phyloP scores from a whole-genome alignment of 1,140 invertebrate genomes.

The Agraylea sexmaculata region DNA sequence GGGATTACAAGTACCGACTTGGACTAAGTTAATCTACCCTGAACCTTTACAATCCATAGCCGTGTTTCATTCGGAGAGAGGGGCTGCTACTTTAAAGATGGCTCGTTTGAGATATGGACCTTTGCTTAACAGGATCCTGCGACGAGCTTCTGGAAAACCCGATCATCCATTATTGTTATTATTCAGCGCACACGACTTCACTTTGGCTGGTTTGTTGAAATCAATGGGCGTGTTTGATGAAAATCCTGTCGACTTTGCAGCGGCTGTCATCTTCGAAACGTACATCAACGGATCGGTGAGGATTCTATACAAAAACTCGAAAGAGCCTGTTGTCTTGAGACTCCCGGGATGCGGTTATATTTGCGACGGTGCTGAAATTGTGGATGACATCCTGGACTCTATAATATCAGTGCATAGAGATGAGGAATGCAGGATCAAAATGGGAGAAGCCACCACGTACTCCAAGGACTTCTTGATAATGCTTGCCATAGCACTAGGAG shows the following conservation, averaged over 20 bases:
- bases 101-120: conserved; percentile 11
- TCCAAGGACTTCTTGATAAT: not conserved
- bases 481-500: conserved; percentile 6
- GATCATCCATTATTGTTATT: not conserved
- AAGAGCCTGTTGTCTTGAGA: not conserved
- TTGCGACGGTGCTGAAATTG: conserved; percentile 10
- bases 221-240: conserved; percentile 10
- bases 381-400: not conserved
- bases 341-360: conserved; percentile 8
- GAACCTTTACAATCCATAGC: conserved; percentile 15
- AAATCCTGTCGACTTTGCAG: conserved; percentile 11
- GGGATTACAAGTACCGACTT: conserved; percentile 14
- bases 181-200: conserved; percentile 17
- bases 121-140: conserved; percentile 13
- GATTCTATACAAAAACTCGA: conserved; percentile 14
- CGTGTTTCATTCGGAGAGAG: conserved; percentile 7
- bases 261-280: conserved; percentile 14
- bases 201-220: conserved; percentile 12
- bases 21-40: conserved; percentile 15
- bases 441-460: not conserved
- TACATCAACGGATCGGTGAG: conserved; percentile 3
- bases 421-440: conserved; percentile 5
- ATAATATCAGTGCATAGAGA: conserved; percentile 10
- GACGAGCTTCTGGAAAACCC: not conserved
- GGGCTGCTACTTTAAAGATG: conserved; percentile 3